Evolutionary conservation across 2,113 vertebrate genomes (phyloP).

Genomic region (Carassius auratus): DNA sequence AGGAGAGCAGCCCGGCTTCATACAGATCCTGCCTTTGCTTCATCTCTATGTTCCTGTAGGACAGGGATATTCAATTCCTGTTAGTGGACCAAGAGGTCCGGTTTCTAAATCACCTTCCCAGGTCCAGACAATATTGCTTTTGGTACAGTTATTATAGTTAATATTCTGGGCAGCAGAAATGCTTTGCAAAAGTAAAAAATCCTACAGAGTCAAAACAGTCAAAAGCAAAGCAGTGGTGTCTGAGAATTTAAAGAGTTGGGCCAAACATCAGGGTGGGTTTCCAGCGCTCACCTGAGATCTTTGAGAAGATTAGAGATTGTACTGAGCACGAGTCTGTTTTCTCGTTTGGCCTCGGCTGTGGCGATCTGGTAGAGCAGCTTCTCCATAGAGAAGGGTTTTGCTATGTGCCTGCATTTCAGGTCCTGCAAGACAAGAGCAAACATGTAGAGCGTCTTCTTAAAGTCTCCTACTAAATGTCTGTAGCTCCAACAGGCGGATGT

Average conservation of each 20-base stretch:
- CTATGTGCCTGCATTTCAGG: constrained; percentile 93
- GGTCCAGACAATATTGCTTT: neutral
- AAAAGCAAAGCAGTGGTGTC: too few relatives aligned
- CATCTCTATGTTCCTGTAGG: constrained; percentile 92
- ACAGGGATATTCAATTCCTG: neutral
- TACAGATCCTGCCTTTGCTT: constrained; percentile 92
- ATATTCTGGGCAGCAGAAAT: too few relatives aligned
- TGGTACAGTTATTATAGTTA: too few relatives aligned
- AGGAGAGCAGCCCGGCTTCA: constrained; percentile 90
- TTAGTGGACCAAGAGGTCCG: too few relatives aligned
- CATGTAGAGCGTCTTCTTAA: neutral
- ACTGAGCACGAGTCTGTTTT: constrained; percentile 92
- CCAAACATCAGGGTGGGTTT: neutral
- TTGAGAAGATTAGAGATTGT: constrained; percentile 94
- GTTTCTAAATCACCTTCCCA: neutral
- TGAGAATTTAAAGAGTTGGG: too few relatives aligned
- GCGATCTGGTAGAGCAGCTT: constrained; percentile 99
- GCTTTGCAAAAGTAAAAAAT: too few relatives aligned
- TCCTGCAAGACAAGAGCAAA: constrained; percentile 76
- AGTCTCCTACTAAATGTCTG: neutral
- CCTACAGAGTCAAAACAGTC: too few relatives aligned
- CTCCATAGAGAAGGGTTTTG: constrained; percentile 99
- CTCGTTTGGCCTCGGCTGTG: constrained; percentile 94
- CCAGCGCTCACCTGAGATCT: constrained; percentile 88
- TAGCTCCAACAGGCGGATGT: neutral